A percentile compares a stretch with the other conserved stretches of the same genome.
phyloP scores from a whole-genome alignment of 2,888 invertebrate genomes.

The Labia minor region DNA sequence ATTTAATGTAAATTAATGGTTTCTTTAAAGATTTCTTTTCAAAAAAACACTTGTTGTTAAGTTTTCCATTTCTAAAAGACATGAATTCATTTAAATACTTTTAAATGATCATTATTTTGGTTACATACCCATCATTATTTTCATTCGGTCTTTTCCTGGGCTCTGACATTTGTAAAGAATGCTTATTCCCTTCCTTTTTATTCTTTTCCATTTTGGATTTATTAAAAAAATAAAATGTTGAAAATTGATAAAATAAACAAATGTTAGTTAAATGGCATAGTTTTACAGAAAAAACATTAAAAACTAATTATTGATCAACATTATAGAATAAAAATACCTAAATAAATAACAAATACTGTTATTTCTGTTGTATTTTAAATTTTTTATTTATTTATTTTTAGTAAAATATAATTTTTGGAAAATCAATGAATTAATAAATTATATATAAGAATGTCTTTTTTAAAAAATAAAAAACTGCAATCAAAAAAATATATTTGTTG shows the following conservation, averaged over 20 bases:
- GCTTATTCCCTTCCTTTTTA: neutral
- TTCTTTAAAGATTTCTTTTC: conserved; percentile 16
- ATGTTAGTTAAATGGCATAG: too few species aligned
- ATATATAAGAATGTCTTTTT: conserved; percentile 35
- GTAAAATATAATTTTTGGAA: too few species aligned
- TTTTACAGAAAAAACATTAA: too few species aligned
- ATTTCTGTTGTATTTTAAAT: too few species aligned
- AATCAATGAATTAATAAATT: neutral
- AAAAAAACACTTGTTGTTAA: neutral
- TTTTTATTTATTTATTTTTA: too few species aligned
- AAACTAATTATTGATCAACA: too few species aligned
- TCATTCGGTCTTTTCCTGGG: conserved; percentile 28
- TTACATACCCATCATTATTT: conserved; percentile 14
- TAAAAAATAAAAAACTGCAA: conserved; percentile 31
- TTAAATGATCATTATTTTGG: neutral
- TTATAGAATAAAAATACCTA: too few species aligned
- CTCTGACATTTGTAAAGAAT: neutral
- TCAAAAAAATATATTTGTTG: conserved; percentile 19
- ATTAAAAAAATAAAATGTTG: too few species aligned
- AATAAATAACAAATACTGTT: too few species aligned
- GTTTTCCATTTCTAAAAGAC: neutral
- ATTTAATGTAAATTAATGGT: conserved; percentile 33
- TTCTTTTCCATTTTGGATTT: neutral
- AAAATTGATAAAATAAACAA: too few species aligned
- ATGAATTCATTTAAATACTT: neutral